Evolutionary conservation across 2,797 vertebrate genomes (phyloP).

Genomic region (Leptatherina wallacei): DNA sequence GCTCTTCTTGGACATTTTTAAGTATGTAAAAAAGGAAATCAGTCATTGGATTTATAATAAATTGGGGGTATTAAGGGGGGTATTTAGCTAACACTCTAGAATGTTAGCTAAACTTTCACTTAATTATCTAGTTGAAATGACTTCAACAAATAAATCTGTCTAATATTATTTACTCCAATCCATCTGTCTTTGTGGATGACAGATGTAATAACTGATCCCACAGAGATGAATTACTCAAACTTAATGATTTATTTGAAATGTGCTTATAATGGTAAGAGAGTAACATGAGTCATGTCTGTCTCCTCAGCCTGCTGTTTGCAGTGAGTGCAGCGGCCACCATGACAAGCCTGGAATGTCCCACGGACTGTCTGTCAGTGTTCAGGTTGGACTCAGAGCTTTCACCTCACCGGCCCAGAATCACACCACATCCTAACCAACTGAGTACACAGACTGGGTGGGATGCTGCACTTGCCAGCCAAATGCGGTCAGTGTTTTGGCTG

Average conservation of each 20-base stretch:
- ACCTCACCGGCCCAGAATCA: slow-evolving; percentile 45
- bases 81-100: neutral
- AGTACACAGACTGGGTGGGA: slow-evolving; percentile 49
- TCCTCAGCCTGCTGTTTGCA: slow-evolving; percentile 81
- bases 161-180: neutral
- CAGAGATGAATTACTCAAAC: neutral
- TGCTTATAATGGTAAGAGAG: slow-evolving; percentile 5
- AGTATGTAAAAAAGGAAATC: neutral
- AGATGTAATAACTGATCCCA: slow-evolving; percentile 2
- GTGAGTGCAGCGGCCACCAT: slow-evolving; percentile 43
- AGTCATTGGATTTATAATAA: neutral
- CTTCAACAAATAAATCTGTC: neutral
- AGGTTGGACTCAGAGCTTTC: slow-evolving; percentile 26
- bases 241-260: neutral
- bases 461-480: slow-evolving; percentile 24
- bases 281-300: slow-evolving; percentile 29
- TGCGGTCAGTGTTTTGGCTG: slow-evolving; percentile 43
- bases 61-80: neutral
- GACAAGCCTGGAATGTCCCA: slow-evolving; percentile 24
- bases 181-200: slow-evolving; percentile 1
- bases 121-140: slow-evolving; percentile 12
- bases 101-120: slow-evolving; percentile 4
- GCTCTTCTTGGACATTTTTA: neutral
- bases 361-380: slow-evolving; percentile 25
- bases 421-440: slow-evolving; percentile 43